Evolutionary conservation across 2,113 vertebrate species (phyloP).

Genomic region (Epinephelus fuscoguttatus): DNA sequence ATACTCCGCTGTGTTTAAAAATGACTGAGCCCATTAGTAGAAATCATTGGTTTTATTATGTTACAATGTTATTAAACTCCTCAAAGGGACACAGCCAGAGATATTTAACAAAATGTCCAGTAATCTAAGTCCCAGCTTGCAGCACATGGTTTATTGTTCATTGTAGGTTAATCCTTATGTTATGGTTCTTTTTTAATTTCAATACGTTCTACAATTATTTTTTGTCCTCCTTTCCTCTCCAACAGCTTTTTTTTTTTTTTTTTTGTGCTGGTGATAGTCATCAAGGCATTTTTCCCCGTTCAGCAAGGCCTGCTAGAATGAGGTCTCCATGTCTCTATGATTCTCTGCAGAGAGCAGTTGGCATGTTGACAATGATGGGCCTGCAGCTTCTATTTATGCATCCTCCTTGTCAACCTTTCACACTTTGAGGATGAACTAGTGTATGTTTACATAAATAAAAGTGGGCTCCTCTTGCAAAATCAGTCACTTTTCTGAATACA

Average conservation of each 20-base stretch:
- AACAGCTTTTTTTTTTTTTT: constrained; percentile 7
- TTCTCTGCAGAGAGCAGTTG: constrained; percentile 66
- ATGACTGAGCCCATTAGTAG: neutral
- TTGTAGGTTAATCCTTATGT: constrained; percentile 2
- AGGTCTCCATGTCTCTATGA: constrained; percentile 62
- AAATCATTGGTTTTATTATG: constrained; percentile 1
- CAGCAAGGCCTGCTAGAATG: constrained; percentile 47
- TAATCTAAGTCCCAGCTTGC: neutral
- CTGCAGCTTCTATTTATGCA: constrained; percentile 73
- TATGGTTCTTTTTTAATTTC: constrained; percentile 6
- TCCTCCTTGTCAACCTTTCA: constrained; percentile 69
- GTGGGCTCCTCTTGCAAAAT: constrained; percentile 19
- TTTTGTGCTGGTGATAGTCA: constrained; percentile 31
- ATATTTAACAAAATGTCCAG: constrained; percentile 13
- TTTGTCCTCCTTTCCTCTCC: constrained; percentile 10
- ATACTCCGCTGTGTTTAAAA: neutral
- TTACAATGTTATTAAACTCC: neutral
- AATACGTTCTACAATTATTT: neutral
- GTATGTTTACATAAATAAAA: constrained; percentile 57
- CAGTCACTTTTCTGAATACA: constrained; percentile 11
- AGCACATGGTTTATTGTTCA: neutral
- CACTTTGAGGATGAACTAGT: constrained; percentile 53
- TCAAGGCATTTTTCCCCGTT: constrained; percentile 38
- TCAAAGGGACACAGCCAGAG: neutral
- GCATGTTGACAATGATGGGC: constrained; percentile 76